Conservation (phyloP, 2,888 invertebrate species). For the Sepiola atlantica region DNA sequence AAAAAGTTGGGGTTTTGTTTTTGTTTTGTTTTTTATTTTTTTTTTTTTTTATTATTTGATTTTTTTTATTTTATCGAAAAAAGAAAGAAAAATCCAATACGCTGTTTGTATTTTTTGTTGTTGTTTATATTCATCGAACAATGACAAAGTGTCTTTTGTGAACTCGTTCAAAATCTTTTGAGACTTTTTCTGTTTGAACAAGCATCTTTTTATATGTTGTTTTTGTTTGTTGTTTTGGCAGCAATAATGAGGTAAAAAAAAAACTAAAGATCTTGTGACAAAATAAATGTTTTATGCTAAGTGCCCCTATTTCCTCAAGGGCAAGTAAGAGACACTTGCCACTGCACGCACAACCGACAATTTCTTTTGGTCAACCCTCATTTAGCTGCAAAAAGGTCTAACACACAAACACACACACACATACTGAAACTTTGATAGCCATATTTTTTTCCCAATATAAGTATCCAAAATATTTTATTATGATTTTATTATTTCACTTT, state of each 20-base stretch:
- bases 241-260: neutral
- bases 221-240: neutral
- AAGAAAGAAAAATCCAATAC: neutral
- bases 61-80: neutral
- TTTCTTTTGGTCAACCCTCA: neutral
- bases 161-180: neutral
- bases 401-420: neutral
- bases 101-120: neutral
- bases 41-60: neutral
- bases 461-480: neutral
- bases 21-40: neutral
- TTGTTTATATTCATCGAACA: neutral
- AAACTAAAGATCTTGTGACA: neutral
- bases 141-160: neutral
- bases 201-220: neutral
- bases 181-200: neutral
- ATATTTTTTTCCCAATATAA: neutral
- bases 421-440: neutral
- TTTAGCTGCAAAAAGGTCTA: neutral
- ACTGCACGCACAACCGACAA: neutral
- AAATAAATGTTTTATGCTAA: constrained; percentile 22
- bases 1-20: neutral
- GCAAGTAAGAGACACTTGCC: constrained; percentile 32
- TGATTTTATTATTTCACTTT: too few species aligned
- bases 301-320: constrained; percentile 12